Evolutionary conservation across 2,888 invertebrate genomes (phyloP).

Genomic region (Microctonus aethiopoides): DNA sequence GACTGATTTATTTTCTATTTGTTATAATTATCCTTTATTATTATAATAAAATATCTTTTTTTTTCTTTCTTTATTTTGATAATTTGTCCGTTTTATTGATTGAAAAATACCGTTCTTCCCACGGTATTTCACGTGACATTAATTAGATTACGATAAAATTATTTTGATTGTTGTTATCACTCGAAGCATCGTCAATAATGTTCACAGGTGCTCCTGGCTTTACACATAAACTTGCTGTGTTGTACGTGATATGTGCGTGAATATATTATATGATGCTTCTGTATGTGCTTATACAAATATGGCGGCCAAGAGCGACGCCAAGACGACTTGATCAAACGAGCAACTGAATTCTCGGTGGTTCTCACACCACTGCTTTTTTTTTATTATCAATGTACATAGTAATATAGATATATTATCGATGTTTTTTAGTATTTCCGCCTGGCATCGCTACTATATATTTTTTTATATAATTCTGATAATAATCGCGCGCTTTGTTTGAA

Average conservation of each 20-base stretch:
- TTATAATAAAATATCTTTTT: constrained; percentile 11
- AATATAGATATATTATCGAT: too few relatives aligned
- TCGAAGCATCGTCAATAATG: background rate
- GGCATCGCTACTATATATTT: too few relatives aligned
- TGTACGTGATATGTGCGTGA: too few relatives aligned
- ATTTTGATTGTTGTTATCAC: background rate
- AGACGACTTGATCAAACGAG: constrained; percentile 33
- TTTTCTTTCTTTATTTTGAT: constrained; percentile 1
- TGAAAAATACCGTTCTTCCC: background rate
- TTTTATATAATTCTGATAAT: too few relatives aligned
- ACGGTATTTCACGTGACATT: background rate
- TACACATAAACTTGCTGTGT: background rate
- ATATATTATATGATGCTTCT: background rate
- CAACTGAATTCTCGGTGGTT: background rate
- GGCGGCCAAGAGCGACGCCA: constrained; percentile 32
- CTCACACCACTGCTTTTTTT: too few relatives aligned
- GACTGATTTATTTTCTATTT: constrained; percentile 32
- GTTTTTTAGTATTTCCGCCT: too few relatives aligned
- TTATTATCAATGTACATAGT: too few relatives aligned
- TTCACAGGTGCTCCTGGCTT: background rate
- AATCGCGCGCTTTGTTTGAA: too few relatives aligned
- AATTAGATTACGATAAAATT: background rate
- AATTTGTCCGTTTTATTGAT: constrained; percentile 7
- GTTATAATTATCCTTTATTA: constrained; percentile 26
- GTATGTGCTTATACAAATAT: constrained; percentile 33